Conservation (phyloP, 30 jellyfish, hydroid and myxozoan genomes). For the Pelagia noctiluca region DNA sequence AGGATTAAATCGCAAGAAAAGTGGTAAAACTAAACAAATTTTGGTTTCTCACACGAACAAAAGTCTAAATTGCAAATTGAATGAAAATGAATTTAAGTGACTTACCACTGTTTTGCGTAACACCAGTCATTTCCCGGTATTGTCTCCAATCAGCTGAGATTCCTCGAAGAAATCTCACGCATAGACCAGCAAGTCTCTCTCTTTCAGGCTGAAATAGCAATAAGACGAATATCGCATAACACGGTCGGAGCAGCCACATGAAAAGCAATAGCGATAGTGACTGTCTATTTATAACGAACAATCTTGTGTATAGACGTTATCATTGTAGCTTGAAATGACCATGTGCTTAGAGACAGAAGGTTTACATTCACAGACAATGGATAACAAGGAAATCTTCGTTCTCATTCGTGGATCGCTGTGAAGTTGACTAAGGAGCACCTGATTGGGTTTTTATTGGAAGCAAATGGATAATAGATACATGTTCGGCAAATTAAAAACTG, state of each 20-base stretch:
- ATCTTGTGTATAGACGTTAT: conserved; percentile 33
- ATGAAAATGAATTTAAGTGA: too few species aligned
- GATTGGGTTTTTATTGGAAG: conserved; percentile 66
- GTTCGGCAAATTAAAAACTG: conserved; percentile 62
- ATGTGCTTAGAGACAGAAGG: conserved; percentile 81
- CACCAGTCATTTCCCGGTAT: too few species aligned
- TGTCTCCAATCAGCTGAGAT: too few species aligned
- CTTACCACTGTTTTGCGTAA: too few species aligned
- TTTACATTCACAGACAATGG: conserved; percentile 65
- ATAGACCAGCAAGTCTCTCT: too few species aligned
- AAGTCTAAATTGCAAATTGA: too few species aligned
- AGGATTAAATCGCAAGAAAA: too few species aligned
- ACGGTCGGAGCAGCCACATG: too few species aligned
- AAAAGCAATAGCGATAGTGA: neutral
- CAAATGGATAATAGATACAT: conserved; percentile 59
- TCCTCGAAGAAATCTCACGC: too few species aligned
- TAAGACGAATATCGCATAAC: too few species aligned
- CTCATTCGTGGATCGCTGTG: conserved; percentile 56
- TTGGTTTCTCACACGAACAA: too few species aligned
- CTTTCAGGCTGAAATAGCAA: conserved; percentile 5
- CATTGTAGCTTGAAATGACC: conserved; percentile 61
- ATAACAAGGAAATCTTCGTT: conserved; percentile 26
- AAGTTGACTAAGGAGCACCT: conserved; percentile 68
- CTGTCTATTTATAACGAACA: conserved; percentile 47
- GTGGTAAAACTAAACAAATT: too few species aligned